phyloP scores from a whole-genome alignment of 2,797 vertebrate species.

The Acanthurus tractus region DNA sequence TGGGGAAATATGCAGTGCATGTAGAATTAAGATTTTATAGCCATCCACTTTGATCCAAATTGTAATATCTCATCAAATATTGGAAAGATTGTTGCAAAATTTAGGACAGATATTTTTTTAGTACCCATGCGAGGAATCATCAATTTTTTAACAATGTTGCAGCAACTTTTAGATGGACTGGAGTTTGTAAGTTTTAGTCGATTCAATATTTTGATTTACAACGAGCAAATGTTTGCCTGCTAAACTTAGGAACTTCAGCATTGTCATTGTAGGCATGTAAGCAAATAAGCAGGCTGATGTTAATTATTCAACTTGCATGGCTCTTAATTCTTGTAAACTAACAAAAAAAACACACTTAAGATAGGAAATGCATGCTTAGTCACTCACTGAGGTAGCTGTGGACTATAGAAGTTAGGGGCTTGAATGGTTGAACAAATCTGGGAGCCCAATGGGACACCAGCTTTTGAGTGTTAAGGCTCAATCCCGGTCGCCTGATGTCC shows the following conservation, averaged over 20 bases:
- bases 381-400: constrained; percentile 3
- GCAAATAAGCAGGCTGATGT: background rate
- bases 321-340: constrained; percentile 4
- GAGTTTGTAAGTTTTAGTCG: background rate
- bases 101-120: background rate
- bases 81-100: background rate
- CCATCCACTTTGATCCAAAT: background rate
- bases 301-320: background rate
- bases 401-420: constrained; percentile 15
- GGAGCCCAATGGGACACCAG: constrained; percentile 3
- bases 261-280: background rate
- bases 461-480: constrained; percentile 19
- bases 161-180: too few species aligned
- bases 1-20: background rate
- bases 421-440: constrained; percentile 27
- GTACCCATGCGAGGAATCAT: background rate
- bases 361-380: constrained; percentile 5
- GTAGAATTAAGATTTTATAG: background rate
- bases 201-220: background rate
- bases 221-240: background rate
- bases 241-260: background rate
- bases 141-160: too few species aligned
- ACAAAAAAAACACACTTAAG: background rate
- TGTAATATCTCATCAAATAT: background rate
- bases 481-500: background rate